These are phyloP conservation scores for Phalacrocorax pelagicus DNA, from an alignment of 2,113 vertebrate species.

Conservation along the genomic window DNA sequence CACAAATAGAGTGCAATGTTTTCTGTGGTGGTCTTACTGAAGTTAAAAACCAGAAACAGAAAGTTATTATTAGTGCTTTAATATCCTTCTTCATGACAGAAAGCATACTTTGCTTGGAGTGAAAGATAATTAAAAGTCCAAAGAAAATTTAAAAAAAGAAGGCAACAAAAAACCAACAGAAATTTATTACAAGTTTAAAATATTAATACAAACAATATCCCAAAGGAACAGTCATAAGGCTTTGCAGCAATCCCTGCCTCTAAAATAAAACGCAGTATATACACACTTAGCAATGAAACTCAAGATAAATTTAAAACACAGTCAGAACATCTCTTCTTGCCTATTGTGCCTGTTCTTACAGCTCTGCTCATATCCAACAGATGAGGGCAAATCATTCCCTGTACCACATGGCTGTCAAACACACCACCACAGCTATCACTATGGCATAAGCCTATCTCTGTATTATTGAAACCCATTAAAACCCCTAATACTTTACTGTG, in stretches of 20 bases:
- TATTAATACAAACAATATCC: background rate
- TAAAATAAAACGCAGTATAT: background rate
- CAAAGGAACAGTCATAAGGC: background rate
- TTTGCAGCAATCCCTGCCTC: background rate
- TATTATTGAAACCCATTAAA: background rate
- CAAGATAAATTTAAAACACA: background rate
- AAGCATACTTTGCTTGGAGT: background rate
- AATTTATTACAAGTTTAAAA: slow-evolving; percentile 35
- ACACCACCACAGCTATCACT: background rate
- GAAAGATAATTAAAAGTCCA: slow-evolving; percentile 35
- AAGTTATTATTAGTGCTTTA: background rate
- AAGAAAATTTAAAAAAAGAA: background rate
- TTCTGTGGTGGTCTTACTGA: background rate
- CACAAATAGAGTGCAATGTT: background rate
- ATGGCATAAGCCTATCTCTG: background rate
- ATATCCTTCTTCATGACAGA: background rate
- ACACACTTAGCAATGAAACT: background rate
- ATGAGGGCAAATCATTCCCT: background rate
- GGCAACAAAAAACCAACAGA: background rate
- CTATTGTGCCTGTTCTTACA: background rate
- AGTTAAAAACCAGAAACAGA: background rate
- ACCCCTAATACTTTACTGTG: background rate
- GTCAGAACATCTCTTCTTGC: background rate
- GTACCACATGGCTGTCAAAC: background rate
- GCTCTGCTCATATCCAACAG: background rate